A percentile compares a stretch with the other conserved stretches of the same genome.
These are phyloP conservation scores for Augochlorella aurata DNA, from an alignment of 2,888 invertebrate species.

Conservation along the genomic window DNA sequence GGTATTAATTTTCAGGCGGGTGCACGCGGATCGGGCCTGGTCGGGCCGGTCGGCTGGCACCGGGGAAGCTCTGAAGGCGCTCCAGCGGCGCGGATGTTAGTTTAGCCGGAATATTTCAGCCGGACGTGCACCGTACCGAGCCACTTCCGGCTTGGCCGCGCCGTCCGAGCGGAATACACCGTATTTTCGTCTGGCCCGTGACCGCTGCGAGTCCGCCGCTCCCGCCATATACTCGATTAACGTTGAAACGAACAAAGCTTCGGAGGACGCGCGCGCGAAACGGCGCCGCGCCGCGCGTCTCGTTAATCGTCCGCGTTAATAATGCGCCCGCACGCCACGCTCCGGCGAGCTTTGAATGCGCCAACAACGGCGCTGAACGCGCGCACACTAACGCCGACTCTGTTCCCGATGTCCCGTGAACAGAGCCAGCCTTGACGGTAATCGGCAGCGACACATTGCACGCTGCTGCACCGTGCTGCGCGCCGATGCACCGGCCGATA, in stretches of 20 bases:
- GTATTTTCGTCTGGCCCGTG: slow-evolving; percentile 33
- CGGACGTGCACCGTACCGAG: slow-evolving; percentile 58
- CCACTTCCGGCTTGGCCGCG: slow-evolving; percentile 61
- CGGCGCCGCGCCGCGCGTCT: slow-evolving; percentile 12
- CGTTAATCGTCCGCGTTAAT: slow-evolving; percentile 56
- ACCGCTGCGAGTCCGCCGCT: slow-evolving; percentile 15
- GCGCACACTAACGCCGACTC: background rate
- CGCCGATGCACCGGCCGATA: no score
- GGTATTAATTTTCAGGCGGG: slow-evolving; percentile 52
- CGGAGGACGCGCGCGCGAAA: background rate
- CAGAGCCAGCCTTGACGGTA: background rate
- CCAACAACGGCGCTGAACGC: background rate
- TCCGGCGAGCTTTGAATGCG: slow-evolving; percentile 33
- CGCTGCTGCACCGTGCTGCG: no score
- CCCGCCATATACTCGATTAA: slow-evolving; percentile 62
- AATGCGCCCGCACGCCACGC: slow-evolving; percentile 34
- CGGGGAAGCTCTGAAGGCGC: slow-evolving; percentile 31
- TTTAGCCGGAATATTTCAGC: slow-evolving; percentile 64
- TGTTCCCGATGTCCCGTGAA: background rate
- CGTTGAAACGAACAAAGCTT: slow-evolving; percentile 62
- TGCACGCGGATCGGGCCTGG: slow-evolving; percentile 13
- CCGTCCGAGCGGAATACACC: slow-evolving; percentile 42
- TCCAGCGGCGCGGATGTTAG: slow-evolving; percentile 49
- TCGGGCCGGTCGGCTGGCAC: slow-evolving; percentile 1
- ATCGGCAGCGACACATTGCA: background rate